These are phyloP conservation scores for Macrophya annulata DNA, from an alignment of 2,888 invertebrate species.

Conservation along the genomic window DNA sequence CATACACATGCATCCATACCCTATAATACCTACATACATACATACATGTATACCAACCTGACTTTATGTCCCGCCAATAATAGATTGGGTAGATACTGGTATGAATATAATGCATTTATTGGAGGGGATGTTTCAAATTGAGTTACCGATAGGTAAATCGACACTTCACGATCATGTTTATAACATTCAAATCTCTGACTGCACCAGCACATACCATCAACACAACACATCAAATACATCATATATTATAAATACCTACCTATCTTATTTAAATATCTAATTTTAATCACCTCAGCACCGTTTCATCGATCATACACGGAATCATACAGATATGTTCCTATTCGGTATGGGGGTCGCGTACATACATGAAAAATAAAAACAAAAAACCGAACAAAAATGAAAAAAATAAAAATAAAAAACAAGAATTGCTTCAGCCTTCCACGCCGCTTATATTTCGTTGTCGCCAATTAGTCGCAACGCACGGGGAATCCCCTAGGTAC, in stretches of 20 bases:
- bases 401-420: background rate
- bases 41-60: constrained; percentile 56
- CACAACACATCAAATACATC: background rate
- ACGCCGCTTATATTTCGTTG: constrained; percentile 49
- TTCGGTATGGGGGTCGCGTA: background rate
- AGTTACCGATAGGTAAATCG: constrained; percentile 53
- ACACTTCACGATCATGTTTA: constrained; percentile 50
- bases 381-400: background rate
- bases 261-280: background rate
- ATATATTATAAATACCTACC: background rate
- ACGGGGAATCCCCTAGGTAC: constrained; percentile 49
- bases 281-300: background rate
- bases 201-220: background rate
- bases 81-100: constrained; percentile 73
- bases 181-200: constrained; percentile 43
- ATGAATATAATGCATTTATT: constrained; percentile 76
- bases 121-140: constrained; percentile 64
- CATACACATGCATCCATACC: constrained; percentile 24
- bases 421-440: background rate
- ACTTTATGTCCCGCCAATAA: constrained; percentile 69
- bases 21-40: constrained; percentile 51
- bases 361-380: background rate
- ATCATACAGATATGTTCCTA: background rate
- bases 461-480: constrained; percentile 55
- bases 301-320: background rate